A percentile compares a stretch with the other conserved stretches of the same genome.
These are phyloP conservation scores for Drosophila sordidula DNA, from an alignment of 2,888 invertebrate genomes.

Conservation along the genomic window DNA sequence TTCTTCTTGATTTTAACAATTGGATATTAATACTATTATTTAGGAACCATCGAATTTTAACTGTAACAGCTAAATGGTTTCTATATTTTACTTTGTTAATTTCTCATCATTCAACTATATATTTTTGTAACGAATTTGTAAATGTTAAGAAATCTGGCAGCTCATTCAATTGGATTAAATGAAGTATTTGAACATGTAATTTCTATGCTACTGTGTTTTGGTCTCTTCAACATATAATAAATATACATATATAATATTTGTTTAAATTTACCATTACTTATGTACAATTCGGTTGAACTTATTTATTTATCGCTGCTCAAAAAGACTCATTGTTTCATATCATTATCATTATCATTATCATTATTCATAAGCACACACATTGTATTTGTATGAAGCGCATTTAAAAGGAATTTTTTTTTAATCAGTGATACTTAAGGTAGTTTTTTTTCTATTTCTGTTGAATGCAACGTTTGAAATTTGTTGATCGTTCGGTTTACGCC, in stretches of 20 bases:
- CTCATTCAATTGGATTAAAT: constrained; percentile 24
- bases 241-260: constrained; percentile 31
- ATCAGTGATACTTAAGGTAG: too few relatives aligned
- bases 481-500: too few relatives aligned
- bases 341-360: constrained; percentile 15
- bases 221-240: constrained; percentile 32
- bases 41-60: constrained; percentile 11
- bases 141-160: constrained; percentile 36
- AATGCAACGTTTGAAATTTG: too few relatives aligned
- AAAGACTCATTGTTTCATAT: constrained; percentile 9
- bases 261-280: constrained; percentile 35
- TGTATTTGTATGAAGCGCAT: not conserved
- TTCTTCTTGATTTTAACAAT: constrained; percentile 47
- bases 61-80: constrained; percentile 28
- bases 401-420: not conserved
- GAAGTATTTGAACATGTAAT: constrained; percentile 21
- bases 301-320: constrained; percentile 34
- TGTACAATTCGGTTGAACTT: constrained; percentile 46
- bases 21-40: constrained; percentile 28
- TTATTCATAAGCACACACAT: constrained; percentile 14
- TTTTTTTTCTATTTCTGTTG: too few relatives aligned
- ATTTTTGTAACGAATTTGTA: constrained; percentile 26
- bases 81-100: constrained; percentile 21
- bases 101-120: constrained; percentile 2
- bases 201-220: constrained; percentile 41